phyloP scores from a whole-genome alignment of 2,888 invertebrate genomes.

The Baccha elongata region DNA sequence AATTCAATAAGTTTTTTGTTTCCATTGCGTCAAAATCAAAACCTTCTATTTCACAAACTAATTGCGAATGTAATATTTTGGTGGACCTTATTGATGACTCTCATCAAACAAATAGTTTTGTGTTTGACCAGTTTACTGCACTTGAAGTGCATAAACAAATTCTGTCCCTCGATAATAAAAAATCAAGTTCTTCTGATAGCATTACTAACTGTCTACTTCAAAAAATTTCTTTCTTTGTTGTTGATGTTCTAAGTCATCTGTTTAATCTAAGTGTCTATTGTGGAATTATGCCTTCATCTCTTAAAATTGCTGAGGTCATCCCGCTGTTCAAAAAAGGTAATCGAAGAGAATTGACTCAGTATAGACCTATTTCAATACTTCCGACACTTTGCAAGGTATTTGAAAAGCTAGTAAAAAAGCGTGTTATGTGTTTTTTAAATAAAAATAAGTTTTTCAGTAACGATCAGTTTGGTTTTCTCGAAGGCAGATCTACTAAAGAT shows the following conservation, averaged over 20 bases:
- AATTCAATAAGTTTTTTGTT: neutral
- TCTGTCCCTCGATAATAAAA: neutral
- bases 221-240: neutral
- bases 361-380: slow-evolving; percentile 3
- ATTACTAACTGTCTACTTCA: neutral
- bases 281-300: neutral
- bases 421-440: neutral
- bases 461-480: slow-evolving; percentile 1
- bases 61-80: neutral
- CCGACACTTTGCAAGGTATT: slow-evolving; percentile 1
- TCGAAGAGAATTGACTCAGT: neutral
- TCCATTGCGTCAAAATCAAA: neutral
- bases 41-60: neutral
- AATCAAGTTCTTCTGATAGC: neutral
- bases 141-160: neutral
- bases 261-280: neutral
- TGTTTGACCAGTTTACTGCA: neutral
- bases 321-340: slow-evolving; percentile 2
- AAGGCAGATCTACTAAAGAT: slow-evolving; percentile 2
- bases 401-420: neutral
- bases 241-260: neutral
- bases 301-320: neutral
- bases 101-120: neutral
- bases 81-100: neutral
- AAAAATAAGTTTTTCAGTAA: neutral